Evolutionary conservation across 2,797 vertebrate species (phyloP), one percentile per base, ranked within the genome.

Genomic region (Sternotherus odoratus): DNA sequence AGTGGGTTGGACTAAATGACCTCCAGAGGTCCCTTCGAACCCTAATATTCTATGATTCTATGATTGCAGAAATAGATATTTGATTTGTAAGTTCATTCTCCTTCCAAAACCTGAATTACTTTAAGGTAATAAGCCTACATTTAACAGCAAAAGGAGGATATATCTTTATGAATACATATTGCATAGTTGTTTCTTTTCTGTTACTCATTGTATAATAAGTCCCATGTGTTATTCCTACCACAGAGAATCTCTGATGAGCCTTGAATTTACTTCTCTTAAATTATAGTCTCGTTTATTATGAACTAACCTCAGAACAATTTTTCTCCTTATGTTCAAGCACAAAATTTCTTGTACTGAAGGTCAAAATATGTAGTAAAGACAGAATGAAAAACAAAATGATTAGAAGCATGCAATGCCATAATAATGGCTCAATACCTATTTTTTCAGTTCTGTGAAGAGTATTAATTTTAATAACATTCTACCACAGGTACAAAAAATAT

Each of bases 161-260:
- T 1, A 90, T 83, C 50, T 93, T 90, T 95, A 96, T 95, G 86
- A 96, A 96, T 97, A 95, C 93, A 84, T 77, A 94, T 88, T 89
- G 79, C 79, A 69, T 30, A 82, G 82, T 90, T 96, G 88, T 87
- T 94, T 93, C 88, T 66, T 83, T 89, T 95, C 82, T 79, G 82
- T 88, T 91, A 93, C 82, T 94, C 48, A 75, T 48, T 77, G 2
- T 86, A 77, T 63, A 95, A 8, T 88, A 94, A 89, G 46, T 91
- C 75, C 93, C 89, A 85, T 94, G 90, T 95, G 94, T 72, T 91
- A 92, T 89, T 92, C 56, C n/a, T 80, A 79, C 82, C 87, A 79
- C 88, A 88, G 54, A 93, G 79, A 91, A 90, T 94, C 87, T 94
- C 88, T 83, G 83, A 89, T 66, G 50, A 95, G 89, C 21, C 56